Conservation (phyloP, 2,797 vertebrate genomes). For the Syncerus caffer region DNA sequence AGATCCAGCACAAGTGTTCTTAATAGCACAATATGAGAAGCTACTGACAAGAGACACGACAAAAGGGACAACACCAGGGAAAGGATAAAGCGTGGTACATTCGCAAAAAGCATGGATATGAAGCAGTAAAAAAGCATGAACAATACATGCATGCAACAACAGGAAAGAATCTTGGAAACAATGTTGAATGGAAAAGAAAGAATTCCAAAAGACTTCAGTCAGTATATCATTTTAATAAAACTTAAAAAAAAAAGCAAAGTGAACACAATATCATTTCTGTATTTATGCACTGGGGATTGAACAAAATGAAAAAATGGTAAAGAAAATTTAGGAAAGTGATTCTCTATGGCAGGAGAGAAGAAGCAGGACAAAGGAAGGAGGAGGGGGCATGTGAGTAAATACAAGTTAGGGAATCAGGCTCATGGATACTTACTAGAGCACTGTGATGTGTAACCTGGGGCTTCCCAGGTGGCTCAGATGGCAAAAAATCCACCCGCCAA, state of each 20-base stretch:
- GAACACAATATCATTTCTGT: background rate
- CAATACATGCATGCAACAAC: background rate
- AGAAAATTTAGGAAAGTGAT: background rate
- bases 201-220: background rate
- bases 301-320: background rate
- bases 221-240: background rate
- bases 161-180: background rate
- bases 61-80: background rate
- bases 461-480: background rate
- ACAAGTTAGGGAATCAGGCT: background rate
- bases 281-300: background rate
- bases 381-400: background rate
- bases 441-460: background rate
- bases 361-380: background rate
- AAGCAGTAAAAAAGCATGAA: background rate
- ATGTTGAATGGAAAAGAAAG: background rate
- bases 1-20: background rate
- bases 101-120: background rate
- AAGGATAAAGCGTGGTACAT: background rate
- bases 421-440: background rate
- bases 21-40: background rate
- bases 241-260: background rate
- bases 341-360: background rate
- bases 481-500: background rate
- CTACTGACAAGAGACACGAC: fast-evolving